These are phyloP conservation scores for Trididemnum miniatum DNA, from an alignment of 23 tunicate genomes.

Conservation along the genomic window DNA sequence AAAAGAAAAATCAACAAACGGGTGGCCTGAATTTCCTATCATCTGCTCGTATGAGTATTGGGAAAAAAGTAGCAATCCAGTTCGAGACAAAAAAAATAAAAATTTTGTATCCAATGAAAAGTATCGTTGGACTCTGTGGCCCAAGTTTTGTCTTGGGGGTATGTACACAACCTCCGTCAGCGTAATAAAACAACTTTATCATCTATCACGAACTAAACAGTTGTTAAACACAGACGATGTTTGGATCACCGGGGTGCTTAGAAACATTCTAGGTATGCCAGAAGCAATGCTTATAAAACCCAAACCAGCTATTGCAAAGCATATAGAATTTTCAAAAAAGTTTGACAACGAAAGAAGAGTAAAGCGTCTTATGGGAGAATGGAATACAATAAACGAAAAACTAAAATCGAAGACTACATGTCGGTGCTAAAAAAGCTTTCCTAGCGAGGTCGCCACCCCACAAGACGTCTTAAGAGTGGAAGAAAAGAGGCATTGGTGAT, in stretches of 20 bases:
- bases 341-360: not conserved
- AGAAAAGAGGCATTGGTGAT: no score
- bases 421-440: not conserved
- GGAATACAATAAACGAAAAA: not conserved
- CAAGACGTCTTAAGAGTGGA: no score
- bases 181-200: constrained; percentile 5
- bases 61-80: not conserved
- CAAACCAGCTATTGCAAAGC: not conserved
- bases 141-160: constrained; percentile 62
- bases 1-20: not conserved
- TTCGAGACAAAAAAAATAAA: not conserved
- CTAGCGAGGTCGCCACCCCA: no score
- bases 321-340: not conserved
- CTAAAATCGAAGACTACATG: not conserved
- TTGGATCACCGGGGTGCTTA: constrained; percentile 42
- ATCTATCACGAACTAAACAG: constrained; percentile 2
- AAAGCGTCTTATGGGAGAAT: not conserved
- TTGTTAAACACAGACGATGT: constrained; percentile 45
- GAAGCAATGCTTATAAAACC: constrained; percentile 11
- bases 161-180: constrained; percentile 46
- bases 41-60: constrained; percentile 7
- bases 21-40: constrained; percentile 41
- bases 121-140: constrained; percentile 18
- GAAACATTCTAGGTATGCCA: constrained; percentile 30
- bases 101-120: constrained; percentile 21